Base-by-base conservation (phyloP, 1,140 invertebrate genomes). In the Anastrepha obliqua region DNA sequence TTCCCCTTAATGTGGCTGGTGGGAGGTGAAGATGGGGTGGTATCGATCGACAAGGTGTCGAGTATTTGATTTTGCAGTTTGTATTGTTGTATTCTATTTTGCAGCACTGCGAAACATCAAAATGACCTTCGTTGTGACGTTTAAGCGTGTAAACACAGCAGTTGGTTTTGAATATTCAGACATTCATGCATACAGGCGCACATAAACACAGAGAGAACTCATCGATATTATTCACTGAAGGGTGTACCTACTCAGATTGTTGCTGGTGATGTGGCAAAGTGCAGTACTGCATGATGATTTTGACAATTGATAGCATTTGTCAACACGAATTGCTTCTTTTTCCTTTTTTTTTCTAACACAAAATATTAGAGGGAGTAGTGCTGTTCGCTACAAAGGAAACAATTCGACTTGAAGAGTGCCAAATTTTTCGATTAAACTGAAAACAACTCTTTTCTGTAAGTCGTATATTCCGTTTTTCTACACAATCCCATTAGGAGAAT, bases 71-170 rank as follows among this genome's bases (percentile, higher is more conserved):
- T 74, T 74, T 74, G 39, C 39, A 44, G 4, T 70, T 15, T 70
- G 29, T 44, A 39, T 44, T 17, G 15, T 62, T 62, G 17, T 13
- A 62, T 62, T n/a, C 6, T 55, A 11, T 11, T 55, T 70, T 47
- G 39, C 44, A 4, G 17, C 17, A 65, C 17, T 29, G 64, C 64
- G 67, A 44, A 44, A 11, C 20, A 42, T 47, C 13, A 17, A 74
- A 74, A 47, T 74, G 67, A 74, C 67, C 67, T 74, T 74, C 44
- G 67, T 44, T 15, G 42, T 15, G 42, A 74, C 67, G 42, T 74
- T 74, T 47, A 44, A 74, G 6, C 67, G 42, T 74, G 42, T 74
- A 74, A 74, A 47, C 67, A 74, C 67, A 74, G 67, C 67, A 74
- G 67, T 74, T 47, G 44, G 42, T 74, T 44, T 39, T 74, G 42